Evolutionary conservation across 2,888 invertebrate genomes (phyloP), one percentile per base, ranked within the genome.

Genomic region (Temnothorax ravouxi): DNA sequence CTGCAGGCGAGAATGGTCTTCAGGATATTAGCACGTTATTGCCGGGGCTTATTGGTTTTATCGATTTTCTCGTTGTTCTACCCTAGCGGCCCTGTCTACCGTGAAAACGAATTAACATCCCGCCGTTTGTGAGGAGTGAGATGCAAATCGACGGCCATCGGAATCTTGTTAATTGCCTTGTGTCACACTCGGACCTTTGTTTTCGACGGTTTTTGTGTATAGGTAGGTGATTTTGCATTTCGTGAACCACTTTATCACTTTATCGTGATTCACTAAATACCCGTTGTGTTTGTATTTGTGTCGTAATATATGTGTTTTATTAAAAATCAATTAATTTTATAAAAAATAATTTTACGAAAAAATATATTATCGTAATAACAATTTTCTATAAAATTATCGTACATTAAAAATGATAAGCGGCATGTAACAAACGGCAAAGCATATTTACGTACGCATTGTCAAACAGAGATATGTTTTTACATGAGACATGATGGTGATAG

Each of bases 1-100:
- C 91, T 88, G 89, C 88, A 85, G 89, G 90, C 90, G 91, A 91
- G 91, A 93, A 93, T 92, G 93, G 93, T 93, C 93, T 93, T 92
- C 93, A 93, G 93, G 93, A 93, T 93, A 93, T 93, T 93, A 93
- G 92, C 93, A 91, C 92, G 93, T 93, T 93, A 93, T 93, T 93
- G 93, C 91, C 91, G 81, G 86, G 87, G 93, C 91, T 93, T 93
- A 93, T 93, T 92, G 93, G 92, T 92, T 92, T 91, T 91, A 93
- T 93, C 91, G 93, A 93, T 93, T 93, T 93, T 89, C 86, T 61
- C 75, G 82, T 83, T 86, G 88, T 86, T 82, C 86, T 84, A 87
- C 87, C 85, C 67, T 83, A 66, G 29, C 77, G 61, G 76, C 61
- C 86, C 86, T 89, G 91, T 89, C 89, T 86, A 83, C 81, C 86